Evolutionary conservation across 2,888 invertebrate species (phyloP), one percentile per base, ranked within the genome.

Genomic region (Aleiodes testaceus): DNA sequence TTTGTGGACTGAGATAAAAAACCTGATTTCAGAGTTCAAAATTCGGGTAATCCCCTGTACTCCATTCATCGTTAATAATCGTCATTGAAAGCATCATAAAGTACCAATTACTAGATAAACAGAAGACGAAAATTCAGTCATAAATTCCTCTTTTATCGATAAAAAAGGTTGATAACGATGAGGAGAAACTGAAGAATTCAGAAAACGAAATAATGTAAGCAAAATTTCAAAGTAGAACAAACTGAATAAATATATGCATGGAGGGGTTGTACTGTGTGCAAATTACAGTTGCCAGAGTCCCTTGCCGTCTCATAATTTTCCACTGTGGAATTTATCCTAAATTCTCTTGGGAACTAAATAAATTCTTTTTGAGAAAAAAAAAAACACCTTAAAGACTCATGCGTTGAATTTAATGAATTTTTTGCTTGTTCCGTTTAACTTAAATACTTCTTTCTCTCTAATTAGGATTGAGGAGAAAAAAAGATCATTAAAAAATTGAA

Each of bases 291-390:
- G 59, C 59, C 36, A 18, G 59, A 59, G 36, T 59, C 36, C 59
- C 59, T 59, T 42, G 55, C 36, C 26, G 55, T 55, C 55, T 55
- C 55, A 55, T 55, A 55, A 55, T 55, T 55, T 55, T n/a, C 36
- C 55, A 55, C 55, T 4, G 55, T 11, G 14, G 55, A 55, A 55
- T 55, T 55, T 55, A 55, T 55, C 55, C 36, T 12, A 9, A 55
- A 55, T 55, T 30, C 55, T 36, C 55, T 55, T 14, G 36, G 36
- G 55, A 30, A 30, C 12, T 14, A 55, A 55, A 55, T 55, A 55
- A 55, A 55, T 55, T 55, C 30, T 55, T 30, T 36, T 26, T 26
- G 26, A n/a, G n/a, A n/a, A 26, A 36, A 36, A 36, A 55, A n/a
- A 30, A 30, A 30, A 16, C 26, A 30, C 30, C 55, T 55, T 55